Evolutionary conservation across 2,113 vertebrate genomes (phyloP), one percentile per base, ranked within the genome.

Genomic region (Cyprinus carpio): DNA sequence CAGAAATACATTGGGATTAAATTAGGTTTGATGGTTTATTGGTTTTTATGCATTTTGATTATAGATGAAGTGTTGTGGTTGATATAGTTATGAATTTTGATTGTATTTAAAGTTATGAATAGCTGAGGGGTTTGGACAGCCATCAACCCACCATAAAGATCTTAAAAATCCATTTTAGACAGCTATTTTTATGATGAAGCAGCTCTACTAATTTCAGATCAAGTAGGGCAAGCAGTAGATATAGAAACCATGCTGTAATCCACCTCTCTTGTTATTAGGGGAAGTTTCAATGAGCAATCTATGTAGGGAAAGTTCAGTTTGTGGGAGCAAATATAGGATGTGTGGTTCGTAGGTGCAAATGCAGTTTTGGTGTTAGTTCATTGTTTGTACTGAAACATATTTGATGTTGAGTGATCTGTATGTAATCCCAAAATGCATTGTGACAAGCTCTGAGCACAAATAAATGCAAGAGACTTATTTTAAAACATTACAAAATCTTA

Each of bases 201-300:
- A 86, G 72, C 81, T 83, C 10, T 18, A 20, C 74, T 86, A 62
- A 69, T 69, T 81, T 67, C 74, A 71, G 3, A 13, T 65, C 37
- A 86, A 72, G 74, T 86, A 51, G 81, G 81, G 34, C 81, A 86
- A 27, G 37, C 3, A 37, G 81, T 76, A 75, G 72, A 56, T 86
- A 82, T 82, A 82, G 37, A 86, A 82, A 77, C 60, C 81, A 77
- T 78, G 83, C 71, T 77, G 72, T 71, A 54, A 69, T 65, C 72
- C 65, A 46, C 72, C 64, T 82, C 54, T 56, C 4, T 29, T 79
- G n/a, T 64, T 64, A 43, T 46, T 46, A 9, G n/a, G 58, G 58
- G n/a, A 46, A 20, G 58, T 80, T 79, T 80, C 37, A 18, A 20
- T 80, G 34, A 64, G 77, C 37, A 64, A 46, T 80, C 20, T n/a